These are phyloP conservation scores for Tanypteryx hageni DNA, from an alignment of 2,888 invertebrate species.

Conservation along the genomic window DNA sequence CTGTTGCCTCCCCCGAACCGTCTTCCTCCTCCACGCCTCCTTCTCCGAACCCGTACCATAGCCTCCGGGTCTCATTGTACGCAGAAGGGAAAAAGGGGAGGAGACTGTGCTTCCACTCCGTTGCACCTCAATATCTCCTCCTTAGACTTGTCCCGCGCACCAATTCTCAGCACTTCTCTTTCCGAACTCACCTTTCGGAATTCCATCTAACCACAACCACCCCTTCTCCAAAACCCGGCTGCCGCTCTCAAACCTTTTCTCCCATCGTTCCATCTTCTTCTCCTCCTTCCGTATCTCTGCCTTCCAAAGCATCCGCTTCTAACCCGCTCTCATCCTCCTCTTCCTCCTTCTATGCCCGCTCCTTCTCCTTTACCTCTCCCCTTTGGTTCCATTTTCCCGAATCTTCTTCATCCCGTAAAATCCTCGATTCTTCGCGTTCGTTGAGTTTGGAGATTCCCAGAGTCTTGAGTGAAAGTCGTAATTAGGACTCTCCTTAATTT, in stretches of 20 bases:
- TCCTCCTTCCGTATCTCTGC: not conserved
- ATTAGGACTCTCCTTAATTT: not conserved
- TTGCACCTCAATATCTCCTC: conserved; percentile 61
- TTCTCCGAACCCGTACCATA: not conserved
- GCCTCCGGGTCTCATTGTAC: conserved; percentile 28
- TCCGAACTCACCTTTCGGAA: conserved; percentile 40
- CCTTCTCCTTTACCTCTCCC: not conserved
- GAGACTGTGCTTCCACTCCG: conserved; percentile 38
- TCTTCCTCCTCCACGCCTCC: not conserved
- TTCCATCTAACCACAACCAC: conserved; percentile 14
- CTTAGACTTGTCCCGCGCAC: not conserved
- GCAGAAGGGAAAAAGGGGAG: conserved; percentile 31
- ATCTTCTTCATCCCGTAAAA: not conserved
- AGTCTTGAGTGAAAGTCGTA: not conserved
- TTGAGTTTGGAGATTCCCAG: too few relatives aligned
- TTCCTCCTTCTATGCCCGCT: not conserved
- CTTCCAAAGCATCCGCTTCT: too few relatives aligned
- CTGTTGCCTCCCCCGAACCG: conserved; percentile 9
- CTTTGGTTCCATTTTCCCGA: too few relatives aligned
- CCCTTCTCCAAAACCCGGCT: not conserved
- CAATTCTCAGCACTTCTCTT: conserved; percentile 41
- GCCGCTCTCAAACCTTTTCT: not conserved
- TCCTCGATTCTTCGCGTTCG: not conserved
- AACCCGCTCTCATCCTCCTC: not conserved
- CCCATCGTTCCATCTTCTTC: not conserved